phyloP scores from a whole-genome alignment of 2,113 vertebrate species.

The Cariama cristata region DNA sequence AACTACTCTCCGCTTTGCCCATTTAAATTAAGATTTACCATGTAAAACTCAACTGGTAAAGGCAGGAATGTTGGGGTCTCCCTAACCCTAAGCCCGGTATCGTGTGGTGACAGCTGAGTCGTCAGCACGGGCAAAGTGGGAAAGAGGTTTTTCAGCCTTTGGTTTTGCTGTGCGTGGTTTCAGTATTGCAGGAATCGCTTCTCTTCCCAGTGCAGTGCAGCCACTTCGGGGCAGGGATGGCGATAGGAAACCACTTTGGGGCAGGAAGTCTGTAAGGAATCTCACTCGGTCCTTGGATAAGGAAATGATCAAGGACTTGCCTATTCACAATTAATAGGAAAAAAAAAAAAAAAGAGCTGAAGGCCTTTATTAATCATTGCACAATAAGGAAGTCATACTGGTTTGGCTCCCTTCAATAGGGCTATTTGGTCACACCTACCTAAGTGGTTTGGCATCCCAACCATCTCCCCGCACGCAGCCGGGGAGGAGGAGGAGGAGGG shows the following conservation, averaged over 20 bases:
- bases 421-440: slow-evolving; percentile 47
- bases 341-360: background rate
- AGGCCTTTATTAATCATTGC: slow-evolving; percentile 63
- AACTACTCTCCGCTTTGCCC: background rate
- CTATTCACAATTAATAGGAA: slow-evolving; percentile 54
- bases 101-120: background rate
- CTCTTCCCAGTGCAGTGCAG: background rate
- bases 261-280: slow-evolving; percentile 65
- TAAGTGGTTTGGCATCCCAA: slow-evolving; percentile 42
- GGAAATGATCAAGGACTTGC: slow-evolving; percentile 60
- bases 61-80: fast-evolving
- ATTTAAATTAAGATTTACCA: background rate
- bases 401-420: slow-evolving; percentile 43
- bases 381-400: slow-evolving; percentile 54
- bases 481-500: background rate
- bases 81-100: background rate
- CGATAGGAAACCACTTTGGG: background rate
- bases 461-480: fast-evolving
- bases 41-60: background rate
- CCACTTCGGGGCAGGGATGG: slow-evolving; percentile 33
- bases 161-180: background rate
- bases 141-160: background rate
- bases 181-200: background rate
- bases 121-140: background rate
- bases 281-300: slow-evolving; percentile 6